These are phyloP conservation scores for Coranthus polyacanthus DNA, from an alignment of 2,797 vertebrate species.

Conservation along the genomic window DNA sequence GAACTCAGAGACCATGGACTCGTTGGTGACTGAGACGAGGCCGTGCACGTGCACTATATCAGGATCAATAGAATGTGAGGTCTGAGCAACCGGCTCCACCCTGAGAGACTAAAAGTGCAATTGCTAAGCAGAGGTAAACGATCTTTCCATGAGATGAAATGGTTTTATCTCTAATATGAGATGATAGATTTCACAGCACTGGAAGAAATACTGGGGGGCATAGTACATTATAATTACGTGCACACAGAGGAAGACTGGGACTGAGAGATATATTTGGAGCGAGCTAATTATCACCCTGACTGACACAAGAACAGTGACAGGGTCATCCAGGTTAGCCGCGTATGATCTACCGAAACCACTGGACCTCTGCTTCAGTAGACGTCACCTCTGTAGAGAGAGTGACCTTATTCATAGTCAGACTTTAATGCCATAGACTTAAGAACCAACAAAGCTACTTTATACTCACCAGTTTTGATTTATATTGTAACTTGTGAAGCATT, in stretches of 20 bases:
- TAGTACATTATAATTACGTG: slow-evolving; percentile 55
- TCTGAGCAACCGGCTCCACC: slow-evolving; percentile 88
- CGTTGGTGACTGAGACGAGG: slow-evolving; percentile 92
- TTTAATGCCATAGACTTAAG: slow-evolving; percentile 44
- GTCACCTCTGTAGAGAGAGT: slow-evolving; percentile 41
- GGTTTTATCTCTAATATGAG: slow-evolving; percentile 57
- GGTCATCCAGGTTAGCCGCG: slow-evolving; percentile 51
- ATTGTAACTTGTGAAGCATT: slow-evolving; percentile 58
- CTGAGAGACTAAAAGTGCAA: slow-evolving; percentile 87
- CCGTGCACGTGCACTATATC: slow-evolving; percentile 97
- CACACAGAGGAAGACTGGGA: slow-evolving; percentile 44
- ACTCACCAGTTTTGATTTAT: slow-evolving; percentile 46
- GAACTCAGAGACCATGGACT: slow-evolving; percentile 95
- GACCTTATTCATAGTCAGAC: slow-evolving; percentile 42
- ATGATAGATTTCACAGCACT: slow-evolving; percentile 55
- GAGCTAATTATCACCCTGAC: slow-evolving; percentile 67
- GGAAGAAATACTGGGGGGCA: slow-evolving; percentile 52
- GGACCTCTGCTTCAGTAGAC: slow-evolving; percentile 38
- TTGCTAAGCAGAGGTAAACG: slow-evolving; percentile 90
- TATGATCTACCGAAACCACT: slow-evolving; percentile 29
- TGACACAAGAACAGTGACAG: slow-evolving; percentile 40
- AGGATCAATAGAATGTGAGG: slow-evolving; percentile 98
- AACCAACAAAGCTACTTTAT: slow-evolving; percentile 63
- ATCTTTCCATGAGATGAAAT: slow-evolving; percentile 64
- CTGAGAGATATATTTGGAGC: slow-evolving; percentile 54